Evolutionary conservation across 2,888 invertebrate genomes (phyloP), one percentile per base, ranked within the genome.

Genomic region (Tromatobia lineatoria): DNA sequence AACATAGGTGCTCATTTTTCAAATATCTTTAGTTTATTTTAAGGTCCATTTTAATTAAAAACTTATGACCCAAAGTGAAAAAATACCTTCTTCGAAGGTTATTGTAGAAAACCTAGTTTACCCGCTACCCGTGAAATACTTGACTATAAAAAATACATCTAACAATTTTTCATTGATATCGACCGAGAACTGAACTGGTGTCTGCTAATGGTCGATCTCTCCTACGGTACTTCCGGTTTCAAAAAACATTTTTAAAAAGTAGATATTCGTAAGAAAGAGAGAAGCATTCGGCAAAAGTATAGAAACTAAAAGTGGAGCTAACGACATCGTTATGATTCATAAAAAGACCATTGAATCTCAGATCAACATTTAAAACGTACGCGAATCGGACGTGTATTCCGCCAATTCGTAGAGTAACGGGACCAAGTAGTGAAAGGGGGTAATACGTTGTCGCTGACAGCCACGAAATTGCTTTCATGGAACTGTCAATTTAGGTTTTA

Each of bases 401-500:
- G 47, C n/a, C 11, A 6, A 45, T 45, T 45, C 38, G 38, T 74
- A 38, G 47, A 76, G 59, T 8, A 34, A 64, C 52, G 52, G 61
- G 34, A 23, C 64, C 52, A 66, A 79, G 66, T 42, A 29, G 57
- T 20, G 38, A 45, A 7, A 54, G 38, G 29, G 76, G 52, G 59
- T 61, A 10, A 61, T 34, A 61, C 42, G 70, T 59, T 52, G 61
- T 76, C 80, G 82, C 73, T 75, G 85, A 85, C 85, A 83, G 76
- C 45, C 59, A 42, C 70, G 74, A 85, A 88, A 88, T 88, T 86
- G 84, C 86, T 80, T 85, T 84, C 80, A 82, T 77, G 78, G 73
- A 86, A 79, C 79, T 82, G 88, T 87, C 87, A 84, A 86, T 87
- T 82, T 78, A 73, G 66, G 80, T 87, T 85, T 81, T 83, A 52